A percentile compares a stretch with the other conserved stretches of the same genome.
Evolutionary conservation across 2,113 vertebrate genomes (phyloP).

Genomic region (Aegotheles bennettii): DNA sequence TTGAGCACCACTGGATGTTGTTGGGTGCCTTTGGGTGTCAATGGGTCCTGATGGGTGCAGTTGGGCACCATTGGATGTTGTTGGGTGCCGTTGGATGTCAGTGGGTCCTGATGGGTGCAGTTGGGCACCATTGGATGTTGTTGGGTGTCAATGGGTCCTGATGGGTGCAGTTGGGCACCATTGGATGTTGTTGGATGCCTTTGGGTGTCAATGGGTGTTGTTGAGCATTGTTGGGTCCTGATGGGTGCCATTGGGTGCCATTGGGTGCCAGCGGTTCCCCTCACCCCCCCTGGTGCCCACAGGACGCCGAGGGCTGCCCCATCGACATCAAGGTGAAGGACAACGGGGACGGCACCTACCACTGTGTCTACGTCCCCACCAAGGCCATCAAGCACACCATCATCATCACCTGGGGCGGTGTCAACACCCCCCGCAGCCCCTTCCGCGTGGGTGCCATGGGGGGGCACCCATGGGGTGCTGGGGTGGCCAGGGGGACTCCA

Average conservation of each 20-base stretch:
- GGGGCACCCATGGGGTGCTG: neutral
- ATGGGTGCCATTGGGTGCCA: neutral
- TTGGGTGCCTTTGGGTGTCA: rapidly evolving
- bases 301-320: conserved; percentile 90
- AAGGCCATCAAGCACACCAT: conserved; percentile 95
- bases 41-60: neutral
- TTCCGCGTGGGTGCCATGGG: conserved; percentile 79
- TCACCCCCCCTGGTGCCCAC: neutral
- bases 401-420: conserved; percentile 88
- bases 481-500: neutral
- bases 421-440: conserved; percentile 89
- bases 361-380: conserved; percentile 87
- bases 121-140: rapidly evolving
- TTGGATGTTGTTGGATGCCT: neutral
- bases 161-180: too few relatives aligned
- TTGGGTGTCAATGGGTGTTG: neutral
- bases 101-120: rapidly evolving
- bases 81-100: neutral
- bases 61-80: too few relatives aligned
- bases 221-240: too few relatives aligned
- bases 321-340: conserved; percentile 90
- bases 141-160: neutral
- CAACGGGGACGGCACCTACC: conserved; percentile 84
- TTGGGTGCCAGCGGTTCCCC: neutral
- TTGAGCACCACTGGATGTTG: rapidly evolving